Percentiles rank a stretch among this genome's conserved stretches.
These are phyloP conservation scores for Archips crataeganus DNA, from an alignment of 2,888 invertebrate genomes.

Conservation along the genomic window DNA sequence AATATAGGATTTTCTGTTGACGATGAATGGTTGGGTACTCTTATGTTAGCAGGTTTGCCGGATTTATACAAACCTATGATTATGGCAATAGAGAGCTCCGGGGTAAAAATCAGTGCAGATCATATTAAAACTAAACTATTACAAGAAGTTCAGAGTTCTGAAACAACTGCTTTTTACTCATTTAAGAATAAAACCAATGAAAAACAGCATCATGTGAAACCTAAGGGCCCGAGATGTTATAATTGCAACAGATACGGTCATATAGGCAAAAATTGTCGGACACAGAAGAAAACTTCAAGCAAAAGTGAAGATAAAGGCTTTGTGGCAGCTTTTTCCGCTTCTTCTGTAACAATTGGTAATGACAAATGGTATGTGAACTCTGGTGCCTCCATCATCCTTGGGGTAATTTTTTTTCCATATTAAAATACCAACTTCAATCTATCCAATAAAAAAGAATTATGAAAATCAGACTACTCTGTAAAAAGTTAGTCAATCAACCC, in stretches of 20 bases:
- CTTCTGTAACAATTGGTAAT: not conserved
- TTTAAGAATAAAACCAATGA: not conserved
- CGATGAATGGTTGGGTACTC: slow-evolving; percentile 8
- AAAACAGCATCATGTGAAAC: not conserved
- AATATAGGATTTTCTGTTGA: not conserved
- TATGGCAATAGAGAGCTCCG: too few relatives aligned
- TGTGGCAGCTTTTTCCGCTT: slow-evolving; percentile 12
- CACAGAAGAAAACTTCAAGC: not conserved
- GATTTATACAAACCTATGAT: too few relatives aligned
- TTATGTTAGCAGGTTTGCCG: too few relatives aligned
- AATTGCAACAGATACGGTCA: too few relatives aligned
- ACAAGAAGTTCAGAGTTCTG: not conserved
- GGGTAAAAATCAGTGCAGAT: too few relatives aligned
- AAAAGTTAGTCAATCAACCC: too few relatives aligned
- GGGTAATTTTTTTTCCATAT: too few relatives aligned
- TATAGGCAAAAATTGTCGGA: not conserved
- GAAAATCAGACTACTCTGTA: too few relatives aligned
- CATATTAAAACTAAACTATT: not conserved
- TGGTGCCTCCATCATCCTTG: too few relatives aligned
- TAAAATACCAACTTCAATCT: too few relatives aligned
- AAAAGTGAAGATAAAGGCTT: slow-evolving; percentile 7
- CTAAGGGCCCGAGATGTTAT: slow-evolving; percentile 27
- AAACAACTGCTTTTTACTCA: not conserved
- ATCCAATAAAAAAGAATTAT: too few relatives aligned
- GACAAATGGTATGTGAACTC: too few relatives aligned